Evolutionary conservation across 2,797 vertebrate species (phyloP), one percentile per base, ranked within the genome.

Genomic region (Macrochelys suwanniensis): DNA sequence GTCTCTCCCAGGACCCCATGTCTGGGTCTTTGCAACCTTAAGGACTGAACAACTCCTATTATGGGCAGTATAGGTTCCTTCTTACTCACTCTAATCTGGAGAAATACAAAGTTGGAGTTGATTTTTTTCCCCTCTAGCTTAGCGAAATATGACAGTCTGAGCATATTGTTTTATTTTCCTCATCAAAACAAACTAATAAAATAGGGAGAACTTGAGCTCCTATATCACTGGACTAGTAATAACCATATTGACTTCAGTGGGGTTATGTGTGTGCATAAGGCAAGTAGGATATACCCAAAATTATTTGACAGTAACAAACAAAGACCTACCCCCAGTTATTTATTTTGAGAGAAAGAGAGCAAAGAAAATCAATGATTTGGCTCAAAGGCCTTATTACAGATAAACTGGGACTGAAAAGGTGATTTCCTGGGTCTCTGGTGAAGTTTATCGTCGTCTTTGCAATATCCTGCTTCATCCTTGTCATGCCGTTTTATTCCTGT

Each of bases 11-110:
- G 89, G 90, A 88, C 85, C 56, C 92, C 81, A 89, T 26, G 57
- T 65, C 81, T 90, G 79, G 53, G 91, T 77, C 92, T 97, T 97
- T 97, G 97, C 95, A 97, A 96, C 79, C 71, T 81, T 1, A 0
- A 90, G 61, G 83, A 53, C 78, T 77, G 78, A 88, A 86, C 59
- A 91, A 85, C 91, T 96, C 87, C 61, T 57, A 85, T 96, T 94
- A 88, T 89, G 91, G 93, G 57, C 83, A 92, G 89, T 26, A 28
- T 31, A 28, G 57, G 26, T 11, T 94, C 89, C n/a, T 25, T 21
- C 82, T 92, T 87, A 87, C n/a, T 74, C 0, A 45, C 42, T 93
- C 92, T 95, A 85, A 50, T 89, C 93, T 94, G 87, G 81, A 90
- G 94, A 96, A 94, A 95, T 42, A 68, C 51, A 93, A 95, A 93